Evolutionary conservation across 2,888 invertebrate species (phyloP).

Genomic region (Megastigmus dorsalis): DNA sequence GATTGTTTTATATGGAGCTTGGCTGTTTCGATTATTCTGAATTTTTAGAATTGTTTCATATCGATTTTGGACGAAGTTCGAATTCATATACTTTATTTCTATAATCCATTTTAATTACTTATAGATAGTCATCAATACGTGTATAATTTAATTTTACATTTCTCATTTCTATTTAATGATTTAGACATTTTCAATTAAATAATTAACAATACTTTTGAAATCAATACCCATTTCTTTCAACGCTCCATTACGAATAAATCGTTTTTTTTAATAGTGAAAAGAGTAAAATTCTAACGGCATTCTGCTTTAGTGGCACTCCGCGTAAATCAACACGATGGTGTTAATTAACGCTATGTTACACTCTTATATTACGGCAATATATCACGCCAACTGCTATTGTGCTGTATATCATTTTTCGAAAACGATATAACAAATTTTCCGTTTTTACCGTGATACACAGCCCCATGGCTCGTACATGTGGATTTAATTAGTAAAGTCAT

Average conservation of each 20-base stretch:
- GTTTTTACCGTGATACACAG: constrained; percentile 8
- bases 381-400: constrained; percentile 21
- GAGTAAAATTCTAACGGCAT: constrained; percentile 26
- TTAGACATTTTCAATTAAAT: background rate
- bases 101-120: background rate
- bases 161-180: background rate
- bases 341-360: constrained; percentile 41
- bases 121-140: no score
- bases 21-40: background rate
- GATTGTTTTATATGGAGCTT: background rate
- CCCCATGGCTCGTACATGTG: no score
- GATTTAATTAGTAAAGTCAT: no score
- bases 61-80: background rate
- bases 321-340: constrained; percentile 39
- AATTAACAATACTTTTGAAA: background rate
- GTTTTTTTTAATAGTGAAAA: background rate
- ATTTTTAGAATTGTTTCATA: background rate
- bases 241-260: background rate
- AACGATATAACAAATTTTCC: background rate
- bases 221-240: background rate
- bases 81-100: background rate
- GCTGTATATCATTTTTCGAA: constrained; percentile 14
- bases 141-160: background rate
- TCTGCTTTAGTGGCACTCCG: constrained; percentile 13
- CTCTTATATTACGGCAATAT: constrained; percentile 27